Evolutionary conservation across 2,888 invertebrate species (phyloP).

Genomic region (Drosophila suboccidentalis): DNA sequence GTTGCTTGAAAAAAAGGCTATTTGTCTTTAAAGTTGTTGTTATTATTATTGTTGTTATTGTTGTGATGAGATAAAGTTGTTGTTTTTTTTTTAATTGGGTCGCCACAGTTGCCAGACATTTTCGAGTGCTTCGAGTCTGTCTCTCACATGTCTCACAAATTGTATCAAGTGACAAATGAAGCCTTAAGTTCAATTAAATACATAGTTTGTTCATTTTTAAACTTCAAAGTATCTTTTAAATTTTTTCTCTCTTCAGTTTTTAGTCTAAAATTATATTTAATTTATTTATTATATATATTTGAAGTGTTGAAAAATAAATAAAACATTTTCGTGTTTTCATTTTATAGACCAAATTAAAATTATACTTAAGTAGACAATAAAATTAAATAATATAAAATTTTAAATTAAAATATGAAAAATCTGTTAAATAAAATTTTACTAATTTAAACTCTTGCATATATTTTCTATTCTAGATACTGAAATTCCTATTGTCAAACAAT

Average conservation of each 20-base stretch:
- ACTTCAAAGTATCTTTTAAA: not conserved
- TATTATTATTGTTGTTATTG: conserved; percentile 15
- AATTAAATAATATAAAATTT: not conserved
- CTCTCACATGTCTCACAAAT: conserved; percentile 21
- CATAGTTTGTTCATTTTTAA: not conserved
- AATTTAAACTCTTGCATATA: conserved; percentile 11
- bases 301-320: too few relatives aligned
- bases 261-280: not conserved
- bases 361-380: too few relatives aligned
- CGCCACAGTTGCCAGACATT: conserved; percentile 48
- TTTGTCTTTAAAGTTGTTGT: conserved; percentile 7
- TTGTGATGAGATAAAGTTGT: conserved; percentile 46
- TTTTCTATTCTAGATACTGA: conserved; percentile 84
- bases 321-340: too few relatives aligned
- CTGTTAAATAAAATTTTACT: not conserved
- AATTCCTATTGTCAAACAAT: conserved; percentile 86
- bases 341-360: too few relatives aligned
- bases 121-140: conserved; percentile 11
- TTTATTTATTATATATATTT: not conserved
- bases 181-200: conserved; percentile 13
- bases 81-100: conserved; percentile 52
- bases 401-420: not conserved
- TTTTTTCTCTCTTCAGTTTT: not conserved
- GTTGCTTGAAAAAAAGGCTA: conserved; percentile 18
- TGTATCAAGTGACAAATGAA: conserved; percentile 29